Conservation (phyloP, 2,113 vertebrate species). For the Anguilla rostrata region DNA sequence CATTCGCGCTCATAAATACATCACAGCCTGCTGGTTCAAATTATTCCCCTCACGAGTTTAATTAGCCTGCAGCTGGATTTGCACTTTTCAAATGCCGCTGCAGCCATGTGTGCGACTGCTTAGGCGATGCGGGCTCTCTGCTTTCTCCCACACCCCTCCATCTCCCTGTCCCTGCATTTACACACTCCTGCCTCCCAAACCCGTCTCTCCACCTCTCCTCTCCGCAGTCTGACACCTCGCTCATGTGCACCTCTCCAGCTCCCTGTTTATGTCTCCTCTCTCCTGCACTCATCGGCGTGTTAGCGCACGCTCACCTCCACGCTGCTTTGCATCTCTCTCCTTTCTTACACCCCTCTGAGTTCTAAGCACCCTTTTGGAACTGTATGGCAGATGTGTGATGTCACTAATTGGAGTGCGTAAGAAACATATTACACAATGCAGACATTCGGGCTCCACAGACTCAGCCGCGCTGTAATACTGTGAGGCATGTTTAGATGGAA, state of each 20-base stretch:
- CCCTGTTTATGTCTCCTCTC: not conserved
- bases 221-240: not conserved
- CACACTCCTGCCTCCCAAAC: no score
- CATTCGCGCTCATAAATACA: not conserved
- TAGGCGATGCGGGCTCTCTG: not conserved
- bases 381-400: not conserved
- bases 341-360: not conserved
- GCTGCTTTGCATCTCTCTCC: not conserved
- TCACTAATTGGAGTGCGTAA: not conserved
- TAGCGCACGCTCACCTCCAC: not conserved
- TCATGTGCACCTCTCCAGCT: not conserved
- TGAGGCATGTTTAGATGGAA: slow-evolving; percentile 16
- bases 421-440: not conserved
- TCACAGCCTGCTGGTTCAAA: not conserved
- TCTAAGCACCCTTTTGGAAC: not conserved
- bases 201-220: not conserved
- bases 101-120: not conserved
- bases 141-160: not conserved
- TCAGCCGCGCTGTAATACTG: slow-evolving; percentile 16
- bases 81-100: not conserved
- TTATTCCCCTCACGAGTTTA: slow-evolving; percentile 3
- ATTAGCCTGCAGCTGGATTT: not conserved
- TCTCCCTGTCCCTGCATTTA: not conserved
- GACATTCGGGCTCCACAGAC: not conserved
- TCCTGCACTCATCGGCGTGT: not conserved